Conservation (phyloP, 2,113 vertebrate genomes). For the Thalassoma bifasciatum region DNA sequence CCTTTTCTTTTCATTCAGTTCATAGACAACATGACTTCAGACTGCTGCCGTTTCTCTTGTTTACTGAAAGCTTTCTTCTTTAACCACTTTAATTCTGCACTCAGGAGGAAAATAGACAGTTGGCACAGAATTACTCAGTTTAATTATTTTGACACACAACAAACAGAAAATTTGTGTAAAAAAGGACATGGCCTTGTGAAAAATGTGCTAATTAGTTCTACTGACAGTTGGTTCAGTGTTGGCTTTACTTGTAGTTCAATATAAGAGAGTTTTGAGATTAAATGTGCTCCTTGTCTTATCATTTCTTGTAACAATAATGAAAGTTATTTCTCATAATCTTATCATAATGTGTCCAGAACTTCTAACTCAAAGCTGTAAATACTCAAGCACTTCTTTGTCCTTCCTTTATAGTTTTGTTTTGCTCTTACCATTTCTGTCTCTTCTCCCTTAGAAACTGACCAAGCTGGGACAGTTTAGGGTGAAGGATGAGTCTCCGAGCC, state of each 20-base stretch:
- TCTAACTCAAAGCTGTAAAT: constrained; percentile 10
- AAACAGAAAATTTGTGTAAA: too few species aligned
- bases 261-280: neutral
- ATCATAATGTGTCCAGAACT: neutral
- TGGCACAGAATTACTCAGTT: too few species aligned
- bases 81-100: too few species aligned
- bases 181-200: too few species aligned
- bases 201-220: too few species aligned
- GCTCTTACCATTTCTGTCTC: neutral
- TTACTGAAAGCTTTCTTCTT: too few species aligned
- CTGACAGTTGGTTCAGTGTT: neutral
- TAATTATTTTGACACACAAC: too few species aligned
- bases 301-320: neutral
- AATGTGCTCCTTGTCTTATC: neutral
- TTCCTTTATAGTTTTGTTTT: neutral
- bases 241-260: neutral
- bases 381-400: constrained; percentile 8
- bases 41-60: too few species aligned
- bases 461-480: constrained; percentile 91
- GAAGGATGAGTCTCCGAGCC: constrained; percentile 87
- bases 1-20: too few species aligned
- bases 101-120: too few species aligned
- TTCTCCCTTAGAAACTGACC: constrained; percentile 85
- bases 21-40: too few species aligned
- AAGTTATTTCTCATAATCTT: fast-evolving